phyloP scores from a whole-genome alignment of 2,113 vertebrate genomes.

The Lepisosteus oculatus region DNA sequence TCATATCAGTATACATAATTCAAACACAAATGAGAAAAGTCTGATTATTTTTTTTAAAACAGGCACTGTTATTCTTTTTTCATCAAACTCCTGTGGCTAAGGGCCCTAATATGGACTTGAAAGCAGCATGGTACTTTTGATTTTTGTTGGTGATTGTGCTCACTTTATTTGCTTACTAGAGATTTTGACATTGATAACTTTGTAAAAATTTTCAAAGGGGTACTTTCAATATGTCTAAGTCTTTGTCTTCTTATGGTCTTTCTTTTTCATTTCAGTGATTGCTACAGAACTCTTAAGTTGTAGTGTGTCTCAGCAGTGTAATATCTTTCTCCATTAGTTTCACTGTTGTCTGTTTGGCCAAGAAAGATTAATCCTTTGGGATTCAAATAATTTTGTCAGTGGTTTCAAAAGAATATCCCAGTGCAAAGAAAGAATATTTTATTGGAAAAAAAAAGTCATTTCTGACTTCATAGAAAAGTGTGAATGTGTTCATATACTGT shows the following conservation, averaged over 20 bases:
- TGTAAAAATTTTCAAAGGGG: conserved; percentile 47
- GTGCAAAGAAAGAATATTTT: conserved; percentile 21
- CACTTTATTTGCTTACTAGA: conserved; percentile 58
- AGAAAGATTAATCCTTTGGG: conserved; percentile 32
- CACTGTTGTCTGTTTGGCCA: conserved; percentile 23
- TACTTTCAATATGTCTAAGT: conserved; percentile 51
- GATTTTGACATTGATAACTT: conserved; percentile 66
- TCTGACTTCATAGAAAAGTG: no score
- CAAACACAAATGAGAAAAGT: conserved; percentile 70
- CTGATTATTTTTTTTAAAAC: conserved; percentile 70
- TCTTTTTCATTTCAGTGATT: background rate
- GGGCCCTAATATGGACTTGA: conserved; percentile 62
- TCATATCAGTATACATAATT: conserved; percentile 68
- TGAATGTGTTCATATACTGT: no score
- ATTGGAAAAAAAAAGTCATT: conserved; percentile 10
- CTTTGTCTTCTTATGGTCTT: background rate
- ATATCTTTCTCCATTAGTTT: conserved; percentile 29
- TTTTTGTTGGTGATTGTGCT: conserved; percentile 68
- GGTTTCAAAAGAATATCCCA: conserved; percentile 20
- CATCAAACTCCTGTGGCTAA: conserved; percentile 65
- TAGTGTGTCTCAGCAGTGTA: conserved; percentile 13
- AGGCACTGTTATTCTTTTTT: conserved; percentile 73
- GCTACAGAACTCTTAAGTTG: background rate
- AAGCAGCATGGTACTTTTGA: conserved; percentile 66
- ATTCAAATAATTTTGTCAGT: conserved; percentile 37